Base-by-base conservation (phyloP, 2,113 vertebrate genomes). In the Scortum barcoo region DNA sequence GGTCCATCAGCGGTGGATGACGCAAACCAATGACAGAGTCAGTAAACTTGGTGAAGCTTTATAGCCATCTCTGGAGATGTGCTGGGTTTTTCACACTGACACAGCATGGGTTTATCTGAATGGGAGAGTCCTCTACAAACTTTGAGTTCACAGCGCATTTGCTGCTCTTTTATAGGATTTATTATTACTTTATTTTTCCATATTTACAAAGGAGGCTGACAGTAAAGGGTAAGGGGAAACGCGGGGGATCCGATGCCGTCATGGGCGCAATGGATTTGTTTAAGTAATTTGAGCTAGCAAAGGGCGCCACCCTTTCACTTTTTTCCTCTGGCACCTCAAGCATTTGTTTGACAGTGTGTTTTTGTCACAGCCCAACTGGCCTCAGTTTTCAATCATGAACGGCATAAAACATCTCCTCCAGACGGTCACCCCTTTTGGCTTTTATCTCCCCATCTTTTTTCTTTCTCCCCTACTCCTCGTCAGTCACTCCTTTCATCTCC, bases 401-500 rank as follows among this genome's bases (percentile, higher is more conserved):
- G 61, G 61, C 60, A 84, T 50, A 87, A 76, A 90, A 85, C 65
- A 74, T 82, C 83, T 85, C 61, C 66, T 88, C 79, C 85, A 91
- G 84, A 88, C 70, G 0, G 58, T 76, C 69, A 84, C 28, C 62
- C 60, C 63, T 81, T 67, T 73, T 82, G 57, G 71, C 69, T 84
- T 86, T 88, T 50, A 72, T 81, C 46, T 86, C 67, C 17, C 46
- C 46, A 40, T 81, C 65, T 62, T 87, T 88, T 70, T 46, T 57
- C 44, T 38, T 48, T 68, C 40, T 65, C 24, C 28, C 38, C 77
- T 88, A 75, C 86, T 84, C 40, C 62, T 85, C 69, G 82, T 88
- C 88, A 86, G 86, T 86, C 67, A 38, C 22, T 79, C 51, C 86
- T 92, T 94, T 93, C 77, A 90, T 92, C 80, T 90, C 80, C 30